Base-by-base conservation (phyloP, 1,140 invertebrate species). In the Mercenaria mercenaria region DNA sequence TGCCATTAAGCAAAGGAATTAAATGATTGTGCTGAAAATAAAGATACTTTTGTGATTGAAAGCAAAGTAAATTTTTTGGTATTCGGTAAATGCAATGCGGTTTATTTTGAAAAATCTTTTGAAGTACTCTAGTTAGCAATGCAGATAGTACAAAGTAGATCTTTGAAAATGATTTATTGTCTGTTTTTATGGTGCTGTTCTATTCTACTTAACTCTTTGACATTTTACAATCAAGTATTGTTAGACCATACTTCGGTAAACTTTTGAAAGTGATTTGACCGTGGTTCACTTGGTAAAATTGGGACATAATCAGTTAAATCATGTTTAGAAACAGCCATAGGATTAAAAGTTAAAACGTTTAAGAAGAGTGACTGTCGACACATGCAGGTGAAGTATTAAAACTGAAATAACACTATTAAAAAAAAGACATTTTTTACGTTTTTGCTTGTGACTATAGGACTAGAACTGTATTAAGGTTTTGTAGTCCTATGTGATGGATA, bases 161-260 rank as follows among this genome's bases (percentile, higher is more conserved):
- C 43, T 72, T 39, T 72, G 18, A 39, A 39, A 39, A 23, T 20
- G 29, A 37, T 72, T 72, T 41, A 72, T n/a, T 8, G 34, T 37
- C 67, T 39, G 67, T 41, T 72, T 72, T 39, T 72, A 41, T 72
- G n/a, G 15, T 29, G 15, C 34, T 72, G 39, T 37, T 32, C 67
- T n/a, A 39, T 41, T 23, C 11, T 72, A 72, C 67, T 72, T 72
- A 39, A 72, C 67, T 72, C 67, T 64, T 64, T 72, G 67, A 72
- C 67, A 72, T 72, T 72, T 39, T 72, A 39, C 39, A 15, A 72
- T 72, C 67, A 72, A 72, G 67, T 72, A 72, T 72, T 72, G 67
- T 72, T 18, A 39, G 67, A 39, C 4, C 34, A 72, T 72, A 72
- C 67, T 39, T 39, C 39, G 37, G 67, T 72, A 23, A 72, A 72